phyloP scores from a whole-genome alignment of 2,113 vertebrate genomes.

The Sinocyclocheilus maitianheensis region DNA sequence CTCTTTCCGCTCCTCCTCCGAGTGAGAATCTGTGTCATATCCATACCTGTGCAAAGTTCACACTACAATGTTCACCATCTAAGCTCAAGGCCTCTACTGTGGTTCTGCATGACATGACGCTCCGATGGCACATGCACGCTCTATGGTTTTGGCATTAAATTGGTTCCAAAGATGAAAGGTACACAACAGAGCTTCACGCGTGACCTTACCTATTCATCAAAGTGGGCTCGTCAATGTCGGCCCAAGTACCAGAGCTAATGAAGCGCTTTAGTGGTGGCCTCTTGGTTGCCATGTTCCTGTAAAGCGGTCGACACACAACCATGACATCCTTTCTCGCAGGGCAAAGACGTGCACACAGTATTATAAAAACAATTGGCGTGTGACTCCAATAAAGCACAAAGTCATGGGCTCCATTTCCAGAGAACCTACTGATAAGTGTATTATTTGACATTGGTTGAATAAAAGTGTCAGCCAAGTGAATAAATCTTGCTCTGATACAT shows the following conservation, averaged over 20 bases:
- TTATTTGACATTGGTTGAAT: not conserved
- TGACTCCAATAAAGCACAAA: not conserved
- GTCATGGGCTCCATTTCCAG: not conserved
- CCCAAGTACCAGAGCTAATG: slow-evolving; percentile 87
- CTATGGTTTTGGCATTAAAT: not conserved
- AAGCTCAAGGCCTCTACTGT: not conserved
- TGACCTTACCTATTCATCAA: slow-evolving; percentile 83
- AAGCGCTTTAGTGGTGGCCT: slow-evolving; percentile 86
- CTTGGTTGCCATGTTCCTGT: slow-evolving; percentile 83
- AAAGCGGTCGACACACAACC: slow-evolving; percentile 57
- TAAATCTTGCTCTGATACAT: not conserved
- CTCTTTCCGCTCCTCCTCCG: slow-evolving; percentile 67
- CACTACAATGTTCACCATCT: not conserved
- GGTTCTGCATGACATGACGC: not conserved
- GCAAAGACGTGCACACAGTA: not conserved
- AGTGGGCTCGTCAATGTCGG: slow-evolving; percentile 79
- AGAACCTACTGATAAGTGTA: not conserved
- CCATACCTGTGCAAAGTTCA: slow-evolving; percentile 71
- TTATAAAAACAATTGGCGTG: not conserved
- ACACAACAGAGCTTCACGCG: slow-evolving; percentile 39
- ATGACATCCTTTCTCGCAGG: slow-evolving; percentile 31
- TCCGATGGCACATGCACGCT: not conserved
- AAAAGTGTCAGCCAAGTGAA: not conserved
- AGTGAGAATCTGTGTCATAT: slow-evolving; percentile 63
- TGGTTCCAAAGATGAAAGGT: not conserved